Conservation (phyloP, 2,888 invertebrate species). For the Spialia ferax region DNA sequence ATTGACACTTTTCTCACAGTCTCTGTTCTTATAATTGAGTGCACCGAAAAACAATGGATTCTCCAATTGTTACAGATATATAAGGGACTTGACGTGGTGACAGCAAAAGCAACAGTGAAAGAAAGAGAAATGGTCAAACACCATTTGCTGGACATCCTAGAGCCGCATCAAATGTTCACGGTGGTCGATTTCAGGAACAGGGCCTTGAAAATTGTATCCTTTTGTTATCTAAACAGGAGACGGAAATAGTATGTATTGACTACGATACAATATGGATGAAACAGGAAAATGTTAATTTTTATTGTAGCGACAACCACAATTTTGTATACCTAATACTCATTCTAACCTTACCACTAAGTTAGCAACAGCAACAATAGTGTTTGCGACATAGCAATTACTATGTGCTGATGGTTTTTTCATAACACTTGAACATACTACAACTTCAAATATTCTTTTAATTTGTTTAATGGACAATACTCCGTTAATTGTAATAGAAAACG, state of each 20-base stretch:
- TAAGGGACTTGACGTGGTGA: slow-evolving; percentile 96
- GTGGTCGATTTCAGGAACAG: slow-evolving; percentile 94
- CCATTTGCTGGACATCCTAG: slow-evolving; percentile 95
- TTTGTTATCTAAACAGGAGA: slow-evolving; percentile 52
- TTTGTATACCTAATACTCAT: neutral
- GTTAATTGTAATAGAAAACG: slow-evolving; percentile 44
- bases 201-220: slow-evolving; percentile 95
- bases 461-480: slow-evolving; percentile 41
- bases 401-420: neutral
- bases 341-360: neutral
- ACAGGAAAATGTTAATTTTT: neutral
- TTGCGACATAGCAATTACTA: neutral
- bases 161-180: slow-evolving; percentile 92
- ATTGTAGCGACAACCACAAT: neutral
- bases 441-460: slow-evolving; percentile 32
- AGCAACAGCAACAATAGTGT: neutral
- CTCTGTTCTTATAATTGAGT: neutral
- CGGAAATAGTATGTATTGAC: neutral
- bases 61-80: slow-evolving; percentile 88
- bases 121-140: slow-evolving; percentile 88
- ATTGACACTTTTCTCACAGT: neutral
- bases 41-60: neutral
- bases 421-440: slow-evolving; percentile 11
- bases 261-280: neutral
- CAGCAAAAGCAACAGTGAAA: slow-evolving; percentile 95